Base-by-base conservation (phyloP, 2,113 vertebrate genomes). In the Sinocyclocheilus maitianheensis region DNA sequence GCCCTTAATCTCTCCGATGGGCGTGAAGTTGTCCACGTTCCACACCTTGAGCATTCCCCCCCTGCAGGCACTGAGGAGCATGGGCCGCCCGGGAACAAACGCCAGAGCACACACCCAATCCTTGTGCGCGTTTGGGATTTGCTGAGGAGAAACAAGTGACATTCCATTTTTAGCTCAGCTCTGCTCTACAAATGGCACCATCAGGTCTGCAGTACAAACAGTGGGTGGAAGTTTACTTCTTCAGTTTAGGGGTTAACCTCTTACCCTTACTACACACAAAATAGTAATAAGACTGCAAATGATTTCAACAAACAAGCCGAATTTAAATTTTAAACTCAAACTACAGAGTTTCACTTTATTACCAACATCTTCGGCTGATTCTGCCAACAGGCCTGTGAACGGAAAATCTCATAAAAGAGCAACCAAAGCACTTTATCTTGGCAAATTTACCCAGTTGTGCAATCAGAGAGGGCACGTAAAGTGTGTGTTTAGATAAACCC, bases 81-180 rank as follows among this genome's bases (percentile, higher is more conserved):
- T 96, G 89, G 97, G 96, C 12, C 97, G 96, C 3, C 96, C 95
- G 0, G 98, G 97, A 46, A 99, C 97, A 0, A 96, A 96, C 14
- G 97, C 97, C 93, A 99, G 94, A 4, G 98, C 97, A 9, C 98
- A 98, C 24, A 99, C 98, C 98, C 98, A 99, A 91, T 99, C 98
- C 87, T 98, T 99, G 91, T 99, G 98, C 10, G 98, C 97, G 0
- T 97, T 99, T 18, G 98, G 98, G 90, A 99, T 97, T 99, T 99
- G 98, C 98, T 99, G 94, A 2, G 5, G 63, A 71, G 60, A 76
- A 48, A 62, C 3, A 83, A 88, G 71, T 5, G 43, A 74, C 71
- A 43, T 74, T 72, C 0, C 18, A 12, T 72, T 71, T 40, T 72
- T 72, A 40, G 18, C 37, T 16, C 6, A 74, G 81, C 34, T 67